Evolutionary conservation across 2,797 vertebrate species (phyloP).

Genomic region (Ctenosaura bakeri): DNA sequence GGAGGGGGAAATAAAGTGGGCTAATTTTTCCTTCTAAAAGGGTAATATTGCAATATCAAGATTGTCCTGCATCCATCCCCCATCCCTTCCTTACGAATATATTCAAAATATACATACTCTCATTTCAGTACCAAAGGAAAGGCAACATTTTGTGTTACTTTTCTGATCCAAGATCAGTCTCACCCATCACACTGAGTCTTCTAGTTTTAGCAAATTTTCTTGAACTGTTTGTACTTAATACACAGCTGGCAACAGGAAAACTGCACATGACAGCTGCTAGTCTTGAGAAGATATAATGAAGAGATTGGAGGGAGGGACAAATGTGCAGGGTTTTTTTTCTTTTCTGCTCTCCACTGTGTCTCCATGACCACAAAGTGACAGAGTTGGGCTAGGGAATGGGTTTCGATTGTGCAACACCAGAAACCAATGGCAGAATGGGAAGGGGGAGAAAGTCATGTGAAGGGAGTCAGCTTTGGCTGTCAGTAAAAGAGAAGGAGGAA

Average conservation of each 20-base stretch:
- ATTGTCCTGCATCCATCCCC: constrained; percentile 50
- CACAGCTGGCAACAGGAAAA: background rate
- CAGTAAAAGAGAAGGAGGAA: constrained; percentile 77
- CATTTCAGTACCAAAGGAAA: constrained; percentile 33
- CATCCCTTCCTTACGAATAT: constrained; percentile 59
- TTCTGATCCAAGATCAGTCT: constrained; percentile 13
- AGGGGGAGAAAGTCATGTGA: constrained; percentile 71
- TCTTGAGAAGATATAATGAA: constrained; percentile 26
- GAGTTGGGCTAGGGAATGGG: constrained; percentile 59
- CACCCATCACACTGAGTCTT: background rate
- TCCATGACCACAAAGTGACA: constrained; percentile 61
- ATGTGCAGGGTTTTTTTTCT: constrained; percentile 19
- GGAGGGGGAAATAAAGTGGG: constrained; percentile 58
- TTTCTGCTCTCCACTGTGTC: constrained; percentile 41
- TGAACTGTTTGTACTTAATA: background rate
- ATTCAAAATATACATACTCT: constrained; percentile 53
- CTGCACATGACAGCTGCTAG: constrained; percentile 27
- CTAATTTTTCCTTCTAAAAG: constrained; percentile 41
- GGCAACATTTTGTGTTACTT: constrained; percentile 43
- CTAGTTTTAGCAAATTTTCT: constrained; percentile 44
- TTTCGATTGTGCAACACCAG: constrained; percentile 60
- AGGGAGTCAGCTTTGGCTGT: constrained; percentile 70
- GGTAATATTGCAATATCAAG: constrained; percentile 71
- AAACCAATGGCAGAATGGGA: constrained; percentile 62
- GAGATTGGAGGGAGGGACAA: constrained; percentile 60